These are phyloP conservation scores for Brenthis daphne DNA, from an alignment of 2,888 invertebrate species.

Conservation along the genomic window DNA sequence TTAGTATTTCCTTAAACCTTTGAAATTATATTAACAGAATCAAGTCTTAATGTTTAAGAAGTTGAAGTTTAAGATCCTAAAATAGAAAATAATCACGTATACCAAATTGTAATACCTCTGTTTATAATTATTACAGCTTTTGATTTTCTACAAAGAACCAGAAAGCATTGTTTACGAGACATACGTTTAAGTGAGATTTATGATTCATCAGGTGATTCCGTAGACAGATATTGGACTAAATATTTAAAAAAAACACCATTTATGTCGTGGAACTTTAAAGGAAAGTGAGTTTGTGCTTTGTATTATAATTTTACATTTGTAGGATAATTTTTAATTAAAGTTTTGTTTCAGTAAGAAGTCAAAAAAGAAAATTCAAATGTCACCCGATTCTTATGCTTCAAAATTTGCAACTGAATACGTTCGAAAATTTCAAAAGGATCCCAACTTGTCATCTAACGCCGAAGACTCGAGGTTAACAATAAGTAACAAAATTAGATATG, in stretches of 20 bases:
- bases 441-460: constrained; percentile 55
- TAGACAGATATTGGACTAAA: constrained; percentile 46
- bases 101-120: no score
- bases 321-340: background rate
- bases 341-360: constrained; percentile 49
- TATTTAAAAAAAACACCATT: constrained; percentile 50
- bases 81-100: no score
- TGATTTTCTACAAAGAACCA: constrained; percentile 56
- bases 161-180: constrained; percentile 42
- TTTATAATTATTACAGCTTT: constrained; percentile 52
- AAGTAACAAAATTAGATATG: background rate
- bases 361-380: constrained; percentile 60
- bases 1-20: constrained; percentile 47
- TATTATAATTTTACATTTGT: constrained; percentile 3
- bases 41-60: no score
- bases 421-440: constrained; percentile 50
- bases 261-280: constrained; percentile 69
- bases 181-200: constrained; percentile 35
- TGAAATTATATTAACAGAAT: background rate
- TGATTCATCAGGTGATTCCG: constrained; percentile 63
- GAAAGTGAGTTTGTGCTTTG: constrained; percentile 58
- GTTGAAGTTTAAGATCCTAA: no score
- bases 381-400: constrained; percentile 56
- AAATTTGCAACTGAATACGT: constrained; percentile 59
- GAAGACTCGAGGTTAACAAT: constrained; percentile 63